Evolutionary conservation across 2,797 vertebrate genomes (phyloP).

Genomic region (Liasis olivaceus): DNA sequence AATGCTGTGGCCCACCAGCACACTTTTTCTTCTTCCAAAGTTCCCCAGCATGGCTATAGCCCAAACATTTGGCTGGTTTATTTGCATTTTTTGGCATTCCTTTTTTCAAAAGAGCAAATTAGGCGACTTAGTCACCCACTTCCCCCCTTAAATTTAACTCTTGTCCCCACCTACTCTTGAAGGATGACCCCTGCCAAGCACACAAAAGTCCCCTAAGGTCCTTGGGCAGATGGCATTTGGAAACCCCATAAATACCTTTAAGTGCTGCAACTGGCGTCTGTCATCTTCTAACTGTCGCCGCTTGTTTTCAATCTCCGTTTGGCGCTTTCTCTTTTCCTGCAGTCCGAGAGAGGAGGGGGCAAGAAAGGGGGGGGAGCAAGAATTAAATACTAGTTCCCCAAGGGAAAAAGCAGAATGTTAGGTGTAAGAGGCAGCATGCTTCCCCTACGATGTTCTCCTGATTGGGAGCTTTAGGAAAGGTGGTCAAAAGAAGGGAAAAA

Average conservation of each 20-base stretch:
- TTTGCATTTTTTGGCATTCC: no score
- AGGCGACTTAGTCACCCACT: not conserved
- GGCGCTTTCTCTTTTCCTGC: constrained; percentile 89
- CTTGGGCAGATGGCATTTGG: not conserved
- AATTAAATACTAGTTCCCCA: not conserved
- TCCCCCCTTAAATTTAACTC: no score
- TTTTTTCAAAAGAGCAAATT: not conserved
- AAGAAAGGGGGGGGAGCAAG: not conserved
- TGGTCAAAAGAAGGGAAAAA: not conserved
- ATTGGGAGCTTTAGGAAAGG: not conserved
- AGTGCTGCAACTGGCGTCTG: constrained; percentile 86
- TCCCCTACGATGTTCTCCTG: not conserved
- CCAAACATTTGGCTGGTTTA: no score
- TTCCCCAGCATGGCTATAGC: not conserved
- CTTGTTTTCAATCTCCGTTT: constrained; percentile 88
- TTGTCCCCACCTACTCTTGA: no score
- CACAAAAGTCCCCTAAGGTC: no score
- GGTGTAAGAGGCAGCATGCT: not conserved
- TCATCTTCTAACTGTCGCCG: constrained; percentile 89
- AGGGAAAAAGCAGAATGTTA: not conserved
- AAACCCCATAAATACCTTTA: constrained; percentile 79
- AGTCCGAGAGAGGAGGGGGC: not conserved
- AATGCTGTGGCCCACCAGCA: not conserved
- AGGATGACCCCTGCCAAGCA: no score
- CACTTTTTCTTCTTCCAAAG: not conserved